phyloP scores from a whole-genome alignment of 2,888 invertebrate genomes.

The Mamestra brassicae region DNA sequence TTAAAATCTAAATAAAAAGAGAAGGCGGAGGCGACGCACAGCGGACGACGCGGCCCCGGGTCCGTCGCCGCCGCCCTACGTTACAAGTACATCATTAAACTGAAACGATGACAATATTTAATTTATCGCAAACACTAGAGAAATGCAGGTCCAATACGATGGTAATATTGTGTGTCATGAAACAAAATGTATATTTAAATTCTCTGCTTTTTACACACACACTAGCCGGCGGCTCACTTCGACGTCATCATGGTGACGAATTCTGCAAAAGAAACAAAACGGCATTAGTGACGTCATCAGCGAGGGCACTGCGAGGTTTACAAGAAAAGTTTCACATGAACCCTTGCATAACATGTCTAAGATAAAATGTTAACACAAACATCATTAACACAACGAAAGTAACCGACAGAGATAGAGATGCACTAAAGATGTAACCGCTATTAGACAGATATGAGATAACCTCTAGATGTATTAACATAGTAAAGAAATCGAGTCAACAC shows the following conservation, averaged over 20 bases:
- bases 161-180: constrained; percentile 92
- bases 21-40: constrained; percentile 73
- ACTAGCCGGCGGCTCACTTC: constrained; percentile 96
- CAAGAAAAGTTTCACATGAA: constrained; percentile 69
- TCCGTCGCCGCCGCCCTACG: constrained; percentile 69
- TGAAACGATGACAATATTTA: constrained; percentile 90
- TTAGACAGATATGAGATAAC: constrained; percentile 78
- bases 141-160: constrained; percentile 92
- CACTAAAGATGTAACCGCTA: constrained; percentile 84
- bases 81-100: constrained; percentile 84
- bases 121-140: constrained; percentile 91
- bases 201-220: constrained; percentile 91
- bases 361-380: constrained; percentile 78
- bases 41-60: constrained; percentile 46
- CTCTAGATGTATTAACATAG: constrained; percentile 74
- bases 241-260: constrained; percentile 99
- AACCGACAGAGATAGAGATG: constrained; percentile 84
- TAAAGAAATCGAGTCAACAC: constrained; percentile 66
- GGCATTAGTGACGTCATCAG: constrained; percentile 64
- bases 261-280: constrained; percentile 93
- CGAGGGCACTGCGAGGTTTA: constrained; percentile 46
- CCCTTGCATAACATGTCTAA: constrained; percentile 76
- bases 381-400: constrained; percentile 79
- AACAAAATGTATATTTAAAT: constrained; percentile 92
- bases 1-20: constrained; percentile 89